Evolutionary conservation across 1,140 invertebrate genomes (phyloP).

Genomic region (Papilio glaucus): DNA sequence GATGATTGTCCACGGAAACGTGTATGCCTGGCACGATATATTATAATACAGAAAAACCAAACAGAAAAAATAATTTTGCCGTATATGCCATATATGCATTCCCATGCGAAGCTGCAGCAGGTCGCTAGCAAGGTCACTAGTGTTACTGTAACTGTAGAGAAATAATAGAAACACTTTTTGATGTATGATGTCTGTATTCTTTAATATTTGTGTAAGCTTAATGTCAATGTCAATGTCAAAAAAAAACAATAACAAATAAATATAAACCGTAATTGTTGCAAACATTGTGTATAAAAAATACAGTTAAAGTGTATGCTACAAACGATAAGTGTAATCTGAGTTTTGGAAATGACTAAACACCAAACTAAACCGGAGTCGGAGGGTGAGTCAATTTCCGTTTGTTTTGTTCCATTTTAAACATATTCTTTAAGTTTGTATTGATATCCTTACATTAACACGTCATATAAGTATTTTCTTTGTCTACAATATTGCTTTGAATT

Average conservation of each 20-base stretch:
- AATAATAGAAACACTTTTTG: too few relatives aligned
- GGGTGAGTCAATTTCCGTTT: constrained; percentile 48
- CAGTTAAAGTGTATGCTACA: constrained; percentile 1
- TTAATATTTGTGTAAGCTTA: not conserved
- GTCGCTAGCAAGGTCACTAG: too few relatives aligned
- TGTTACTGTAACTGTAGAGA: too few relatives aligned
- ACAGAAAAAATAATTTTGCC: too few relatives aligned
- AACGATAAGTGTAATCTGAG: not conserved
- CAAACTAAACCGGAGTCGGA: constrained; percentile 48
- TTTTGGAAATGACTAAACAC: constrained; percentile 47
- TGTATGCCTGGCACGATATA: too few relatives aligned
- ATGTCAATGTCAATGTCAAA: constrained; percentile 24
- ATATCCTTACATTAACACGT: not conserved
- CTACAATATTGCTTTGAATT: not conserved
- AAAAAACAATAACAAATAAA: constrained; percentile 34
- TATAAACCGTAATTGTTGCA: constrained; percentile 2
- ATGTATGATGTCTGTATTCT: too few relatives aligned
- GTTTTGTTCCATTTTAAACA: not conserved
- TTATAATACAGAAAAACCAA: too few relatives aligned
- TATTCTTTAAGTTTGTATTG: not conserved
- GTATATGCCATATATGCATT: too few relatives aligned
- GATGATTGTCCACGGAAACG: too few relatives aligned
- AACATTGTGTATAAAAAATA: not conserved
- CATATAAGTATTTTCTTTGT: not conserved
- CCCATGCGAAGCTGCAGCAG: too few relatives aligned